Conservation (phyloP, 2,113 vertebrate species). For the Hylia prasina region DNA sequence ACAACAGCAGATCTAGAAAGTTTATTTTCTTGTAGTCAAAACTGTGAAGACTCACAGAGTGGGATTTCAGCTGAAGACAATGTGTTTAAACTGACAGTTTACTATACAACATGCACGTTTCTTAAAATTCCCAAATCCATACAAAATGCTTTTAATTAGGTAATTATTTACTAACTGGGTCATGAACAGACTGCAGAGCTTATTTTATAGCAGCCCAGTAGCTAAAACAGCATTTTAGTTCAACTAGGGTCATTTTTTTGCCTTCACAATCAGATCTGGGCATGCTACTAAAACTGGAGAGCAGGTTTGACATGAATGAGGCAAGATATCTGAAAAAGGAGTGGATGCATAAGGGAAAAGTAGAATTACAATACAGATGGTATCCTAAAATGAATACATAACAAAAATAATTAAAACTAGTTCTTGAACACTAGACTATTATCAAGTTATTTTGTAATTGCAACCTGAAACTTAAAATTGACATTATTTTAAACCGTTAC, state of each 20-base stretch:
- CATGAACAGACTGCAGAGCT: not conserved
- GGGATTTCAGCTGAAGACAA: not conserved
- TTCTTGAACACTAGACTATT: not conserved
- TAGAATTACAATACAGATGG: not conserved
- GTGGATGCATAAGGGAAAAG: not conserved
- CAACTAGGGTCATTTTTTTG: not conserved
- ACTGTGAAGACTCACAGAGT: not conserved
- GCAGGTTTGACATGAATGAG: not conserved
- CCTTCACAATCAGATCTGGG: not conserved
- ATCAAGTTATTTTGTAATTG: not conserved
- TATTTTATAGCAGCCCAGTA: not conserved
- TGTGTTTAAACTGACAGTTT: not conserved
- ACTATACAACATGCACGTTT: not conserved
- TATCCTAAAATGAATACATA: not conserved
- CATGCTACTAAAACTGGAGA: not conserved
- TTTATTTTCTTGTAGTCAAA: not conserved
- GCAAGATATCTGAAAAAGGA: not conserved
- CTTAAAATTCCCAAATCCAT: not conserved
- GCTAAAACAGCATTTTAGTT: not conserved
- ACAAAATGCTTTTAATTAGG: not conserved
- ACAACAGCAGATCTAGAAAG: not conserved
- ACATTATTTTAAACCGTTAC: not conserved
- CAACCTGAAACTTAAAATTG: not conserved
- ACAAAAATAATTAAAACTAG: not conserved
- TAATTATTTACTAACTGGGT: not conserved